Evolutionary conservation across 2,113 vertebrate genomes (phyloP).

Genomic region (Empidonax traillii): DNA sequence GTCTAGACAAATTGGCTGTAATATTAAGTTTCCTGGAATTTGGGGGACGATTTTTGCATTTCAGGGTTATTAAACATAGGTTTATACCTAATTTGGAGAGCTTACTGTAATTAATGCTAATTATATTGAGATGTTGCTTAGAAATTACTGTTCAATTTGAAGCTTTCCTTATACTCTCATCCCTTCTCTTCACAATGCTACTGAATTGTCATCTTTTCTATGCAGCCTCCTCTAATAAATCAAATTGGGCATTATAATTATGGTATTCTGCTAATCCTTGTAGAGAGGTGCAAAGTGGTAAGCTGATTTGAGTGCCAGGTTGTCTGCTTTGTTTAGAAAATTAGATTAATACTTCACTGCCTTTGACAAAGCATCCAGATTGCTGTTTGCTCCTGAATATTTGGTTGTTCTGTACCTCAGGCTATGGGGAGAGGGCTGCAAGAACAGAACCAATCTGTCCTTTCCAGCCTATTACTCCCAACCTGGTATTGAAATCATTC

Average conservation of each 20-base stretch:
- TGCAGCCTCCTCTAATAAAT: slow-evolving; percentile 44
- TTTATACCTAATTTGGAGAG: slow-evolving; percentile 48
- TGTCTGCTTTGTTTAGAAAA: slow-evolving; percentile 66
- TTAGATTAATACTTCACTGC: slow-evolving; percentile 40
- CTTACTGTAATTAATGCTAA: slow-evolving; percentile 58
- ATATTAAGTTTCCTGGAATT: slow-evolving; percentile 17
- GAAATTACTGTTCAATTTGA: slow-evolving; percentile 42
- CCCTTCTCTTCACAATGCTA: not conserved
- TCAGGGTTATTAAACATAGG: slow-evolving; percentile 16
- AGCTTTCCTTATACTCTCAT: slow-evolving; percentile 12
- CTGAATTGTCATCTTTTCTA: slow-evolving; percentile 40
- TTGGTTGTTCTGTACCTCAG: not conserved
- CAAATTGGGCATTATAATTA: slow-evolving; percentile 66
- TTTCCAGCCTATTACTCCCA: not conserved
- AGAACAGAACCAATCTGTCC: not conserved
- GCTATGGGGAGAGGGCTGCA: not conserved
- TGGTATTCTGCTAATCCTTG: slow-evolving; percentile 55
- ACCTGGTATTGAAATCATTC: not conserved
- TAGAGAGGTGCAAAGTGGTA: slow-evolving; percentile 48
- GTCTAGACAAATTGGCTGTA: slow-evolving; percentile 47
- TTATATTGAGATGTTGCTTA: slow-evolving; percentile 37
- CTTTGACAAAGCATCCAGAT: slow-evolving; percentile 25
- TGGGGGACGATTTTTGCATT: slow-evolving; percentile 35
- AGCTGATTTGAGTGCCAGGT: slow-evolving; percentile 59
- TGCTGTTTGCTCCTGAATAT: not conserved